Evolutionary conservation across 2,797 vertebrate species (phyloP), one percentile per base, ranked within the genome.

Genomic region (Hippopotamyrus pictus): DNA sequence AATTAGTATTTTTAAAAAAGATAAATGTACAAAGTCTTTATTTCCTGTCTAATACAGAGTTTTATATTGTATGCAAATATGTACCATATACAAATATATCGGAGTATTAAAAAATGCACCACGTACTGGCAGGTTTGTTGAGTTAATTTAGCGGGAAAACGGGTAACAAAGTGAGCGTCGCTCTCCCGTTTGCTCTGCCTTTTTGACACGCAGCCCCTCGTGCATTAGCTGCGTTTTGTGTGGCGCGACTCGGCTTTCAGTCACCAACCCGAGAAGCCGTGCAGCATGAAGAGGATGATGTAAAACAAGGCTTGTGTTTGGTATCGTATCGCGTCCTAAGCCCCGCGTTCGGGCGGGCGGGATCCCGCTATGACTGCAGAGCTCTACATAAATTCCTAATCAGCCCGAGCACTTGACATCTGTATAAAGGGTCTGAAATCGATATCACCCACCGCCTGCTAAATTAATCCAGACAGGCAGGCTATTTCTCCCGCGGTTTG

Each of bases 361-460:
- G 50, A 90, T 92, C 90, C 57, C 83, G 83, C 87, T 89, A 88
- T 19, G 90, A 86, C 91, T 90, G 91, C 82, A 82, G 82, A 87
- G 82, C 54, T 89, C 84, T 25, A 79, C 33, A 12, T 90, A 91
- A 91, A 46, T 65, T 90, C 87, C 91, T 93, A 94, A 92, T 93
- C 92, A 93, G 89, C 88, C 19, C 46, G 91, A 91, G 92, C 91
- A 92, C 90, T 93, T 92, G 93, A 89, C 89, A 88, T 91, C 91
- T 88, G 90, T 92, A 90, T 89, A 92, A 92, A 93, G 92, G 62
- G 90, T 86, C 89, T 92, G 93, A 94, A 92, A 93, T 91, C 91
- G 91, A 89, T 92, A 91, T 92, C 86, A 88, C 90, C 91, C 90
- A 91, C 89, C 90, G 92, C 93, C 94, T 93, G 91, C 92, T 92